Conservation (phyloP, 1,140 invertebrate genomes). For the Polypedilum vanderplanki region DNA sequence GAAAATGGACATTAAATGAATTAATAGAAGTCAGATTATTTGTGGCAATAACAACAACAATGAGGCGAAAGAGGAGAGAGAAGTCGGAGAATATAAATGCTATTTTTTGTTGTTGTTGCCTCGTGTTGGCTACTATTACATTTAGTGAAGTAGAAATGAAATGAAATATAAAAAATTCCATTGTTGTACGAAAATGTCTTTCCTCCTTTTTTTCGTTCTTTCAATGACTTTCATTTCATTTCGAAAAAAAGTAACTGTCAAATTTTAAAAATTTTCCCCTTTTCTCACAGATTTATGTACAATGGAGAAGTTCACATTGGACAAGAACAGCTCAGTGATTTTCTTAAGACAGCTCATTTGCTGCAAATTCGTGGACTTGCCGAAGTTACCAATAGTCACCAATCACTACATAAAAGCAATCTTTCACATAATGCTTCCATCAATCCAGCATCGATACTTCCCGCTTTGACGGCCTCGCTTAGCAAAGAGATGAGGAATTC, state of each 20-base stretch:
- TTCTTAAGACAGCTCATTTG: slow-evolving; percentile 83
- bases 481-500: slow-evolving; percentile 15
- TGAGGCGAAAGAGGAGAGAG: background rate
- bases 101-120: background rate
- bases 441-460: slow-evolving; percentile 17
- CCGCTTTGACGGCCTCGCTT: background rate
- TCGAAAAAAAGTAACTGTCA: background rate
- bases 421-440: slow-evolving; percentile 28
- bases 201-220: too few relatives aligned
- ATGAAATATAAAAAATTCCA: slow-evolving; percentile 2
- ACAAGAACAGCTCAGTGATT: slow-evolving; percentile 79
- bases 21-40: slow-evolving; percentile 23
- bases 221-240: too few relatives aligned
- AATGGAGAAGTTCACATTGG: slow-evolving; percentile 89
- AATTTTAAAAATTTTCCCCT: background rate
- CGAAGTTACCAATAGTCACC: slow-evolving; percentile 58
- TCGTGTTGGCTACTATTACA: background rate
- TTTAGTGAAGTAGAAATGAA: slow-evolving; percentile 19
- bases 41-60: slow-evolving; percentile 10
- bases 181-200: background rate
- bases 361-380: slow-evolving; percentile 83
- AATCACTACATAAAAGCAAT: slow-evolving; percentile 20
- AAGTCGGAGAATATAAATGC: background rate
- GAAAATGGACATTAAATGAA: slow-evolving; percentile 29
- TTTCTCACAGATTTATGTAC: slow-evolving; percentile 74